Conservation (phyloP, 2,113 vertebrate species). For the Notechis scutatus region DNA sequence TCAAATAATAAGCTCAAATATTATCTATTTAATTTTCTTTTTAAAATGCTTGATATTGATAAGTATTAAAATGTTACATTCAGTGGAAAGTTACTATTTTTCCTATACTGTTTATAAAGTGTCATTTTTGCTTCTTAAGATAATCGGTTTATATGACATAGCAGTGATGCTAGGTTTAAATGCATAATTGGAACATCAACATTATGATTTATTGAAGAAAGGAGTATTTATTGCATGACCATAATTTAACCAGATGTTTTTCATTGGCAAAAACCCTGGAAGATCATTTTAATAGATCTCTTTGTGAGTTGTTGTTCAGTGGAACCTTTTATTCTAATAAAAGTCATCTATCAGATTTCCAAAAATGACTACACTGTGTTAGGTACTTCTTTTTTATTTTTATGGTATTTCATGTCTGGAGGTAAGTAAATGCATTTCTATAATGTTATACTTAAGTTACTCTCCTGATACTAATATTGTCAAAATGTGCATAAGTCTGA, state of each 20-base stretch:
- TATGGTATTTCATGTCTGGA: not conserved
- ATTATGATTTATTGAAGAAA: constrained; percentile 20
- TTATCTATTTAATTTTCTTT: not conserved
- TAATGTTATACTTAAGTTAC: not conserved
- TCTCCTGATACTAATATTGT: not conserved
- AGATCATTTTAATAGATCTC: not conserved
- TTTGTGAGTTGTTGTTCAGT: not conserved
- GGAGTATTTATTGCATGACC: not conserved
- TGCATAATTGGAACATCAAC: not conserved
- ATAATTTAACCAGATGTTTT: constrained; percentile 18
- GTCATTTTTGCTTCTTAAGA: not conserved
- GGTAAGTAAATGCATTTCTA: not conserved
- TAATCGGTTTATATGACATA: not conserved
- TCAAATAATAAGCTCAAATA: not conserved
- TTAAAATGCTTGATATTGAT: not conserved
- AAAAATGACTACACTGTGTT: not conserved
- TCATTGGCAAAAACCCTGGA: not conserved
- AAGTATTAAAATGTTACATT: not conserved
- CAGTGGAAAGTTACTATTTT: not conserved
- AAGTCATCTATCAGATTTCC: not conserved
- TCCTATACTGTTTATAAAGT: not conserved
- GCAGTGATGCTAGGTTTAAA: not conserved
- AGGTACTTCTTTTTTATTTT: not conserved
- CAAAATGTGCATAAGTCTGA: fast-evolving
- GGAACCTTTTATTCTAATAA: constrained; percentile 3